A percentile compares a stretch with the other conserved stretches of the same genome.
These are phyloP conservation scores for Cyprinus carpio DNA, from an alignment of 2,113 vertebrate genomes.

Conservation along the genomic window DNA sequence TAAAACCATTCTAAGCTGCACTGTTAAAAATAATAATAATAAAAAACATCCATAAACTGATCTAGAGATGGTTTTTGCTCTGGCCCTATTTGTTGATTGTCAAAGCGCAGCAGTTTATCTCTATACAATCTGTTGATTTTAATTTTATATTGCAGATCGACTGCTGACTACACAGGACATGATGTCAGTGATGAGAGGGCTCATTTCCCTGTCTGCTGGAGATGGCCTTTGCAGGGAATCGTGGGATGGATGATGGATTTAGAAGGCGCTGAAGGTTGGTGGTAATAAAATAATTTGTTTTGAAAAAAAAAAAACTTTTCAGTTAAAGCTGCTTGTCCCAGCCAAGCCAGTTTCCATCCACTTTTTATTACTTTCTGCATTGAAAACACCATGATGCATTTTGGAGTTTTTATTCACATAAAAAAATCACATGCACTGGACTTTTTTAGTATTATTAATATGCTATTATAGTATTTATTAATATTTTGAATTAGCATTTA, in stretches of 20 bases:
- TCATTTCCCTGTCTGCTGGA: constrained; percentile 86
- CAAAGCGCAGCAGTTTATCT: neutral
- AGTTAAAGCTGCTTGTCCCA: too few relatives aligned
- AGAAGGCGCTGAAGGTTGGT: constrained; percentile 73
- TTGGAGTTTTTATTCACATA: neutral
- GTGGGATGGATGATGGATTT: constrained; percentile 81
- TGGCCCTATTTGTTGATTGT: neutral
- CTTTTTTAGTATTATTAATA: too few relatives aligned
- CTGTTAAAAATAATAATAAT: neutral
- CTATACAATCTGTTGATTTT: neutral
- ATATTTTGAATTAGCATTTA: too few relatives aligned
- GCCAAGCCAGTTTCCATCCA: neutral
- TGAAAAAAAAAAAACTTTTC: neutral
- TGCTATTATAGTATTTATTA: too few relatives aligned
- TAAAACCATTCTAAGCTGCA: neutral
- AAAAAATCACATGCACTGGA: neutral
- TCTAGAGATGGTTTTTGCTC: neutral
- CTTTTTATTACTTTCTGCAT: neutral
- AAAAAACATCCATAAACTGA: neutral
- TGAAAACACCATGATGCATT: neutral
- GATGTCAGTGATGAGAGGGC: constrained; percentile 91
- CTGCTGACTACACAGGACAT: constrained; percentile 84
- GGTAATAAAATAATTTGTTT: constrained; percentile 31
- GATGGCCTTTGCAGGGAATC: constrained; percentile 92
- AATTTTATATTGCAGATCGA: constrained; percentile 68